These are phyloP conservation scores for Drosophila trichaetosa DNA, from an alignment of 2,888 invertebrate genomes.

Conservation along the genomic window DNA sequence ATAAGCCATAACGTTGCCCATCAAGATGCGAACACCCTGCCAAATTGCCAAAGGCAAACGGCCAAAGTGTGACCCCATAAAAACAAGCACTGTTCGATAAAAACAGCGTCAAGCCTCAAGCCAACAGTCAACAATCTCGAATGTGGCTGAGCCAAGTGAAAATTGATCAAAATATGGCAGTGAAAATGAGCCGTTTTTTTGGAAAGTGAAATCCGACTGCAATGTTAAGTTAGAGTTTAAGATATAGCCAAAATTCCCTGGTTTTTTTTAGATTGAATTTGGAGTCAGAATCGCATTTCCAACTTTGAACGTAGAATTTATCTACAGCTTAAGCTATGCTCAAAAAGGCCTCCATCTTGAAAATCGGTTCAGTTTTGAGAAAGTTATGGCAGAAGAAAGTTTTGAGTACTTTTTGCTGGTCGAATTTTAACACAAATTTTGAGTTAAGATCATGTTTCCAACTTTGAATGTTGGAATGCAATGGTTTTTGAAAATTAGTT, in stretches of 20 bases:
- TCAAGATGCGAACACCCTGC: conserved; percentile 20
- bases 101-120: not conserved
- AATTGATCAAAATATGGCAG: not conserved
- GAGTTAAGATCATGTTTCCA: not conserved
- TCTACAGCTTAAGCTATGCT: not conserved
- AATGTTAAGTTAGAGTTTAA: not conserved
- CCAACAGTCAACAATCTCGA: conserved; percentile 1
- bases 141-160: not conserved
- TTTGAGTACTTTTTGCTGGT: not conserved
- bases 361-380: conserved; percentile 13
- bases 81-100: conserved; percentile 2
- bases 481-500: not conserved
- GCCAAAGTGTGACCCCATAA: conserved; percentile 3
- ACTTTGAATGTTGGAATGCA: not conserved
- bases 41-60: conserved; percentile 18
- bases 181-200: not conserved
- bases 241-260: not conserved
- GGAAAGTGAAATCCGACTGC: not conserved
- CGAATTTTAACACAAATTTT: not conserved
- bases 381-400: not conserved
- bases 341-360: not conserved
- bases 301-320: not conserved
- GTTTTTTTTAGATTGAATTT: not conserved
- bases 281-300: not conserved
- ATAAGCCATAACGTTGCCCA: conserved; percentile 29